These are phyloP conservation scores for Hephaestus fuliginosus DNA, from an alignment of 2,797 vertebrate genomes.

Conservation along the genomic window DNA sequence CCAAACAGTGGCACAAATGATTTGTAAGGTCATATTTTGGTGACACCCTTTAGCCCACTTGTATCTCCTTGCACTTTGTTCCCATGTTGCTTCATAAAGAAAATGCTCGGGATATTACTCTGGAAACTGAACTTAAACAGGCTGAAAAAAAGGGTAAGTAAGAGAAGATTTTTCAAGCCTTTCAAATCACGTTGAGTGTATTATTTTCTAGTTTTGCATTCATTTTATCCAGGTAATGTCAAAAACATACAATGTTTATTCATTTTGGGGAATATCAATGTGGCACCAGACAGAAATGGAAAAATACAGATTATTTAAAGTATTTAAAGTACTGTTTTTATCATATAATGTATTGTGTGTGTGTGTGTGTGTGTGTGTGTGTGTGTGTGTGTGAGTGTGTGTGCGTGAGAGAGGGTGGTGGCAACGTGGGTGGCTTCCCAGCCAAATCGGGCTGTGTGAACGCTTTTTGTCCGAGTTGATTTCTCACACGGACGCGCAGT, in stretches of 20 bases:
- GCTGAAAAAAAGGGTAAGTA: background rate
- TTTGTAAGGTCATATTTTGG: slow-evolving; percentile 34
- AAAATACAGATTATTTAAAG: background rate
- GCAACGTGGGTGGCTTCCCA: slow-evolving; percentile 62
- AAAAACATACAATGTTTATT: background rate
- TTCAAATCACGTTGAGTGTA: background rate
- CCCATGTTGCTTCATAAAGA: background rate
- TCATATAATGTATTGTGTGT: background rate
- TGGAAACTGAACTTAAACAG: slow-evolving; percentile 4
- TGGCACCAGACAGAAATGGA: background rate
- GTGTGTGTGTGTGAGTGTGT: background rate
- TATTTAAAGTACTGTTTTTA: background rate
- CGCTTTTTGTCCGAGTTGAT: slow-evolving; percentile 37
- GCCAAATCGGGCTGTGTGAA: slow-evolving; percentile 54
- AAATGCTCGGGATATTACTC: background rate
- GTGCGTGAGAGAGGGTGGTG: background rate
- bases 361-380: background rate
- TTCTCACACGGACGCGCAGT: slow-evolving; percentile 6
- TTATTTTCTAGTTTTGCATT: background rate
- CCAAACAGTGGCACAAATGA: slow-evolving; percentile 46
- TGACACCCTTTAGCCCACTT: slow-evolving; percentile 20
- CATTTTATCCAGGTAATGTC: background rate
- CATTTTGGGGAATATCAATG: background rate
- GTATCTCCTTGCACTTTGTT: background rate
- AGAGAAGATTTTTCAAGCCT: background rate